These are phyloP conservation scores for Lepidocolaptes lacrymiger DNA, from an alignment of 2,797 vertebrate species.

Conservation along the genomic window DNA sequence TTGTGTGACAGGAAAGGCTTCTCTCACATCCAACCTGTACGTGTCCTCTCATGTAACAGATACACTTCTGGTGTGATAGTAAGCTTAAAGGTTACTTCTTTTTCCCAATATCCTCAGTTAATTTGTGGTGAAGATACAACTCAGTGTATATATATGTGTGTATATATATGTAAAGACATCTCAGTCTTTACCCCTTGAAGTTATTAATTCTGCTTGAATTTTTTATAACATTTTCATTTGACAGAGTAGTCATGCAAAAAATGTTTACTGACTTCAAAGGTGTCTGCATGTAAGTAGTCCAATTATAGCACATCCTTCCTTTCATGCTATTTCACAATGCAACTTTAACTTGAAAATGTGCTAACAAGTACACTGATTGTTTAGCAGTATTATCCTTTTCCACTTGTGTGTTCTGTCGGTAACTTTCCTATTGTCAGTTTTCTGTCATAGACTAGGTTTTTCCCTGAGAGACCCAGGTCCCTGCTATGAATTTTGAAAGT, in stretches of 20 bases:
- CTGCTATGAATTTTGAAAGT: neutral
- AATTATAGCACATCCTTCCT: neutral
- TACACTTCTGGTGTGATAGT: neutral
- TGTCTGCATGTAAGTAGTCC: neutral
- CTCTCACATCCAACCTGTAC: rapidly evolving
- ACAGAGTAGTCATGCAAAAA: neutral
- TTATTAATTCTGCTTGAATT: neutral
- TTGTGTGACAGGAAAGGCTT: neutral
- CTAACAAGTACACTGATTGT: neutral
- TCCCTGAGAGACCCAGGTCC: neutral
- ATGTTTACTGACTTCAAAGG: neutral
- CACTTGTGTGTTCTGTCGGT: neutral
- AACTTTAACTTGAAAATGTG: neutral
- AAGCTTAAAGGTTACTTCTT: neutral
- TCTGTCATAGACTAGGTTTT: neutral
- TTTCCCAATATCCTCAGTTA: neutral
- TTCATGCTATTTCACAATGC: neutral
- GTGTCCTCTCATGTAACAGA: neutral
- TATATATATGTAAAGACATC: neutral
- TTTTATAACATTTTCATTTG: neutral
- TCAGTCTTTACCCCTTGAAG: neutral
- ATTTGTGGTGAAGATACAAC: neutral
- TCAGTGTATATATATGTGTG: neutral
- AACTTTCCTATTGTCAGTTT: neutral
- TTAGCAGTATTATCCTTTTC: neutral